phyloP scores from a whole-genome alignment of 2,113 vertebrate genomes.

The Odocoileus hemionus region DNA sequence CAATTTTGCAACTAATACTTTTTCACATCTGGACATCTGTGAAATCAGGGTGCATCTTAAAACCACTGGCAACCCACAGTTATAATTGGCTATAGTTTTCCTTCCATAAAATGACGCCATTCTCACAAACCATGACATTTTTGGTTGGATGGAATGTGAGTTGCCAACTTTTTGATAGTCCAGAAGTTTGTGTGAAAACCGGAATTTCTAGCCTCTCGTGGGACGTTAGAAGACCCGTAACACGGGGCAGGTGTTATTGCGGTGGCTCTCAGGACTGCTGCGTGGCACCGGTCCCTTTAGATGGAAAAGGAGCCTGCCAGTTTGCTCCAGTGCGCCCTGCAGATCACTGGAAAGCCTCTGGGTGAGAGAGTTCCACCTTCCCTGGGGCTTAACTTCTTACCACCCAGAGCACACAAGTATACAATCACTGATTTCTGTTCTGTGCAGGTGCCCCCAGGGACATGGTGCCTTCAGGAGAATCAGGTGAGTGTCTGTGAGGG shows the following conservation, averaged over 20 bases:
- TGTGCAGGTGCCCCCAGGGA: constrained; percentile 38
- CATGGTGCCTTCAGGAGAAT: constrained; percentile 11
- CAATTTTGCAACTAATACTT: background rate
- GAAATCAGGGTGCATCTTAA: background rate
- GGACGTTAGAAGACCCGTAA: background rate
- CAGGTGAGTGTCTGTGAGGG: constrained; percentile 45
- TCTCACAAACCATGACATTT: background rate
- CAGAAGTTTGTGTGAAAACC: background rate
- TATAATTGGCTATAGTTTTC: background rate
- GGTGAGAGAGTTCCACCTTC: background rate
- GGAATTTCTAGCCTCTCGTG: background rate
- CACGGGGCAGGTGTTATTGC: fast-evolving
- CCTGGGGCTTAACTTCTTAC: background rate
- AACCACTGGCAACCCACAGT: background rate
- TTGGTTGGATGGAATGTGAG: background rate
- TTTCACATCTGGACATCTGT: background rate
- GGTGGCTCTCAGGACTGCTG: background rate
- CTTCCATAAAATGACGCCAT: background rate
- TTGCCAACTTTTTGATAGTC: background rate
- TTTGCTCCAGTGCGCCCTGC: background rate
- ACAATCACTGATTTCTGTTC: background rate
- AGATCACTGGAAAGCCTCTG: background rate
- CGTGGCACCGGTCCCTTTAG: background rate
- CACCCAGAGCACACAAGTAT: too few species aligned
- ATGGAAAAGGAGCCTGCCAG: background rate